Conservation (phyloP, 1,140 invertebrate genomes). For the Pararge aegeria region DNA sequence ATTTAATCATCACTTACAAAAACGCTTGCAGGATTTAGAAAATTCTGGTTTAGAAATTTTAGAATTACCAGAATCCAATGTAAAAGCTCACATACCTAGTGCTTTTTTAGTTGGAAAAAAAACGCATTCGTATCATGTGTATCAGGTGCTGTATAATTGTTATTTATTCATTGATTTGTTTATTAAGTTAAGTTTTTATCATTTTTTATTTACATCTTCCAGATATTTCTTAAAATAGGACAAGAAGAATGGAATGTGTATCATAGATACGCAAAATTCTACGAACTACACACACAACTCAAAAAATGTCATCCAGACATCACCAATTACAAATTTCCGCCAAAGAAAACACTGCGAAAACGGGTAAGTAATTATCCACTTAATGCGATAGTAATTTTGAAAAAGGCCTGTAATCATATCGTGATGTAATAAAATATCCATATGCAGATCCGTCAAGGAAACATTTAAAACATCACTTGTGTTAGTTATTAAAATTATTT, state of each 20-base stretch:
- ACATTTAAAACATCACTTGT: too few species aligned
- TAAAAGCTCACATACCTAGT: slow-evolving; percentile 95
- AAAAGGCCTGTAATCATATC: too few species aligned
- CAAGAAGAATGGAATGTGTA: slow-evolving; percentile 97
- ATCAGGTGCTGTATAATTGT: slow-evolving; percentile 83
- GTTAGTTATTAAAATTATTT: too few species aligned
- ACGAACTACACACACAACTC: slow-evolving; percentile 88
- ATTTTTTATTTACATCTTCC: background rate
- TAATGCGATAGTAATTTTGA: slow-evolving; percentile 21
- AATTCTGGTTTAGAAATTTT: slow-evolving; percentile 55
- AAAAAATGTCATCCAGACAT: slow-evolving; percentile 91
- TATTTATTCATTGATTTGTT: background rate
- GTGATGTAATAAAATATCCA: too few species aligned
- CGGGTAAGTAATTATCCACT: slow-evolving; percentile 88
- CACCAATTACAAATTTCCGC: slow-evolving; percentile 93
- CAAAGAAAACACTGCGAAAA: slow-evolving; percentile 94
- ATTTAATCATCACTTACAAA: slow-evolving; percentile 87
- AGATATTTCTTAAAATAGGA: slow-evolving; percentile 92
- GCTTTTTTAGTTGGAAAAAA: slow-evolving; percentile 91
- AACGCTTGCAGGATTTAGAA: slow-evolving; percentile 81
- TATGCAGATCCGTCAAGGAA: too few species aligned
- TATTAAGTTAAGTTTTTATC: too few species aligned
- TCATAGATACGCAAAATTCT: slow-evolving; percentile 93
- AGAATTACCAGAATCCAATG: slow-evolving; percentile 77
- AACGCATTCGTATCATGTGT: slow-evolving; percentile 90